Evolutionary conservation across 2,888 invertebrate genomes (phyloP).

Genomic region (Limnephilus lunatus): DNA sequence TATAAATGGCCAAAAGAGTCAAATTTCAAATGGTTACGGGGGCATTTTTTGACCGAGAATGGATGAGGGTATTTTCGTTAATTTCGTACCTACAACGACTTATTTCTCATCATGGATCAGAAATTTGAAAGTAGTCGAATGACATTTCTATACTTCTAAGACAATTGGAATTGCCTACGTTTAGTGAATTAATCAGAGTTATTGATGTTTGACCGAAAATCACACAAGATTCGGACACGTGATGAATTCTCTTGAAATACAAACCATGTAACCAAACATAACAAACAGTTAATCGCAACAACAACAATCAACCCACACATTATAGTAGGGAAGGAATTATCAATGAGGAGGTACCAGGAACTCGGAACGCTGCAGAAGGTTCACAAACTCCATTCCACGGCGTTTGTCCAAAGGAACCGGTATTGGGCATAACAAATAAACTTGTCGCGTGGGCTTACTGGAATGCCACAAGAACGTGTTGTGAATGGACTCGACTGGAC

Average conservation of each 20-base stretch:
- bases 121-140: not conserved
- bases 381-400: conserved; percentile 14
- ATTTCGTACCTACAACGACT: too few species aligned
- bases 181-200: not conserved
- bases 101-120: too few species aligned
- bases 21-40: too few species aligned
- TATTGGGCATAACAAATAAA: conserved; percentile 54
- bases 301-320: conserved; percentile 22
- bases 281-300: conserved; percentile 22
- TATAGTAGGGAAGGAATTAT: conserved; percentile 26
- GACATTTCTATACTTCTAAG: not conserved
- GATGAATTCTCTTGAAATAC: not conserved
- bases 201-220: not conserved
- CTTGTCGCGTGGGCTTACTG: conserved; percentile 57
- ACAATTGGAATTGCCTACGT: not conserved
- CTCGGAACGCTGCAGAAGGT: conserved; percentile 27
- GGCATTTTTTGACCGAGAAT: too few species aligned
- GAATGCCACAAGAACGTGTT: conserved; percentile 54
- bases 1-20: too few species aligned
- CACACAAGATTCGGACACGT: not conserved
- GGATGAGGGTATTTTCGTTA: too few species aligned
- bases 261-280: not conserved
- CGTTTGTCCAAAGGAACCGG: conserved; percentile 56
- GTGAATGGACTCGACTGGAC: conserved; percentile 49
- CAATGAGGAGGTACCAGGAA: conserved; percentile 49